Conservation (phyloP, 1,140 invertebrate genomes). For the Drosophila trapezifrons region DNA sequence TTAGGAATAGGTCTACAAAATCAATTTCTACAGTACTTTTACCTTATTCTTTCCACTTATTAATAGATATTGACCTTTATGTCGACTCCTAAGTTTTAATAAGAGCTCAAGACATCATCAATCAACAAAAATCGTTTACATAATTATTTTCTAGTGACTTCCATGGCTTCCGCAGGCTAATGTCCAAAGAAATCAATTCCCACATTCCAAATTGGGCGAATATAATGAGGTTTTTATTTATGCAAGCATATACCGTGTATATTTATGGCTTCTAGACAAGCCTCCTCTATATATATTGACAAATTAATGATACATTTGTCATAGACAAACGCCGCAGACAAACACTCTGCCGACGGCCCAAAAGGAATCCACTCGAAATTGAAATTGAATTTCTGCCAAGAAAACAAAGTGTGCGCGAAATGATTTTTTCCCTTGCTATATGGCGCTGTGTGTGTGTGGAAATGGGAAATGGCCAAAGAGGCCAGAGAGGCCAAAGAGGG, state of each 20-base stretch:
- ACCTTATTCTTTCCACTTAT: background rate
- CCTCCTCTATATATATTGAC: slow-evolving; percentile 37
- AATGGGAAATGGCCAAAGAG: slow-evolving; percentile 14
- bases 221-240: slow-evolving; percentile 38
- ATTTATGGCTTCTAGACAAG: slow-evolving; percentile 35
- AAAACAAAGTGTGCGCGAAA: slow-evolving; percentile 54
- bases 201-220: slow-evolving; percentile 33
- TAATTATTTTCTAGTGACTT: background rate
- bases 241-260: background rate
- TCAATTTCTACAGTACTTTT: background rate
- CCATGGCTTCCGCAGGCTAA: slow-evolving; percentile 2
- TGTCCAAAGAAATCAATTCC: slow-evolving; percentile 14
- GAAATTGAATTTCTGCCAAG: slow-evolving; percentile 51
- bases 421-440: slow-evolving; percentile 23
- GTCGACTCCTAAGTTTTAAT: too few relatives aligned
- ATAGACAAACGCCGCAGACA: slow-evolving; percentile 30
- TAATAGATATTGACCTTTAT: background rate
- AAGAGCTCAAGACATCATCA: background rate
- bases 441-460: background rate
- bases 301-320: slow-evolving; percentile 52
- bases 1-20: background rate
- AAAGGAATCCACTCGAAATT: slow-evolving; percentile 38
- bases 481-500: slow-evolving; percentile 9
- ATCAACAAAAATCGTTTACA: slow-evolving; percentile 1
- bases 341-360: slow-evolving; percentile 20